phyloP scores from a whole-genome alignment of 2,797 vertebrate species.

The Columba guinea region DNA sequence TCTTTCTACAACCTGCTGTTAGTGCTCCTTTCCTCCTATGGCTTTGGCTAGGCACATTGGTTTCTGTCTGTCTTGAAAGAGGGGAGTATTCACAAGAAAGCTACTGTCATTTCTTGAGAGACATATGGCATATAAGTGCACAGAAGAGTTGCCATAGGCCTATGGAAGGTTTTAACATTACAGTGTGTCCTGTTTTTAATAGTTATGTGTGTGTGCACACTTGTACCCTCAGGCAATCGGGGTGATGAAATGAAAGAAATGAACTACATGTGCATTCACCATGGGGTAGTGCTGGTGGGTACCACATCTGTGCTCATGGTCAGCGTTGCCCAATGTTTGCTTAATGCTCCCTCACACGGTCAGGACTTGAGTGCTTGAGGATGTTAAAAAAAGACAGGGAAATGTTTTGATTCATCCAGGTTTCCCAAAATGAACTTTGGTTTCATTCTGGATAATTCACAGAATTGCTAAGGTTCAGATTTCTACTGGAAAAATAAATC shows the following conservation, averaged over 20 bases:
- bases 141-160: not conserved
- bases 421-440: not conserved
- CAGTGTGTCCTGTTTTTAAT: not conserved
- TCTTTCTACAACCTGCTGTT: not conserved
- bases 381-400: not conserved
- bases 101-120: not conserved
- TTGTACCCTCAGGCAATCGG: no score
- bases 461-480: not conserved
- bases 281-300: not conserved
- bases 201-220: accelerated
- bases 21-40: not conserved
- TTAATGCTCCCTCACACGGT: not conserved
- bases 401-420: not conserved
- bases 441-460: not conserved
- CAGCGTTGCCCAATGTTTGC: not conserved
- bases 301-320: not conserved
- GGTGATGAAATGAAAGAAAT: not conserved
- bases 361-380: not conserved
- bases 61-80: not conserved
- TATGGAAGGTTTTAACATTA: not conserved
- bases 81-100: not conserved
- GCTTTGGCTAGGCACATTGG: not conserved
- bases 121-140: no score
- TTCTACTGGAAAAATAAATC: not conserved
- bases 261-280: not conserved